phyloP scores from a whole-genome alignment of 1,140 invertebrate species.

The Brachionus angularis region DNA sequence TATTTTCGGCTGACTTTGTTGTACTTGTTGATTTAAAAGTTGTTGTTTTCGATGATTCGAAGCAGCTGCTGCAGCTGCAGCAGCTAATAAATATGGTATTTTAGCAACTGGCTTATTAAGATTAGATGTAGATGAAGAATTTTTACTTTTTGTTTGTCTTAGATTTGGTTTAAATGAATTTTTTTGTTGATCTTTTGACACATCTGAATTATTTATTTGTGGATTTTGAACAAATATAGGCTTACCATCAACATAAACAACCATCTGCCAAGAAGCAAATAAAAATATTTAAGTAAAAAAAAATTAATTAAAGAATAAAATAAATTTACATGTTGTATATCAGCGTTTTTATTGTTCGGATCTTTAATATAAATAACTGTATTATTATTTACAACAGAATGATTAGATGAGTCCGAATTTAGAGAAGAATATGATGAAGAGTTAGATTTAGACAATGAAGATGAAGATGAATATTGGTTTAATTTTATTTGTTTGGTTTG shows the following conservation, averaged over 20 bases:
- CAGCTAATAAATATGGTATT: slow-evolving; percentile 5
- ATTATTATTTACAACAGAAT: too few relatives aligned
- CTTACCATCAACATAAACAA: slow-evolving; percentile 16
- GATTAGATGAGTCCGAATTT: too few relatives aligned
- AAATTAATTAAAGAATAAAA: neutral
- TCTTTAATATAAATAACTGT: slow-evolving; percentile 33
- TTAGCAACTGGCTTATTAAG: neutral
- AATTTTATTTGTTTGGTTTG: neutral
- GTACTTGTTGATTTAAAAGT: neutral
- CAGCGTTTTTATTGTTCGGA: slow-evolving; percentile 32
- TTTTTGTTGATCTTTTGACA: too few relatives aligned
- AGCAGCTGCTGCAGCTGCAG: slow-evolving; percentile 14
- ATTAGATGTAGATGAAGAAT: neutral
- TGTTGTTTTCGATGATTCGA: neutral
- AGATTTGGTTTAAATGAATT: too few relatives aligned
- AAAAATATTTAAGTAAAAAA: neutral
- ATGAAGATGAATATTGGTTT: too few relatives aligned
- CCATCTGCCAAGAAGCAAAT: neutral
- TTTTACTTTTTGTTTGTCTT: neutral
- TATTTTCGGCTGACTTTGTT: neutral
- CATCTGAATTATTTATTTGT: slow-evolving; percentile 8
- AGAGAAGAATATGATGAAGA: neutral
- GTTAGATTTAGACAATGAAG: neutral
- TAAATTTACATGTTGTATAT: slow-evolving; percentile 23
- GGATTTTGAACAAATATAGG: slow-evolving; percentile 38